Base-by-base conservation (phyloP, 2,888 invertebrate species). In the Gymnosoma rotundatum region DNA sequence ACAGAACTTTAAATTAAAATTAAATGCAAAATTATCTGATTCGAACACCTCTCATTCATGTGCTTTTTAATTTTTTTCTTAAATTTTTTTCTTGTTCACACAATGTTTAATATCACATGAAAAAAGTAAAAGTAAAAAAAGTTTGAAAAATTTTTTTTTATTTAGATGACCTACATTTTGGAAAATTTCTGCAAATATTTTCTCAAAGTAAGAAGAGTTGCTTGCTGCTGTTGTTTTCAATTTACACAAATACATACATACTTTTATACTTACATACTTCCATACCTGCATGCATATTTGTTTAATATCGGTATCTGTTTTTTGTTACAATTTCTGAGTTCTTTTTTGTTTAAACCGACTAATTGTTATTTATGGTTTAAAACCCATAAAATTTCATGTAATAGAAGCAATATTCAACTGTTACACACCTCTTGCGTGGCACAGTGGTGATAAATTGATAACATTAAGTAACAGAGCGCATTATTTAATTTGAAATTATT, bases 301-400 rank as follows among this genome's bases (percentile, higher is more conserved):
- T 61, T 60, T 61, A 50, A 61, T 69, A 61, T 78, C 50, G 60
- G 25, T 67, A 76, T 76, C 50, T 78, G 60, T 66, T 61, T 52
- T 60, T 58, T 61, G 52, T 20, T 61, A 69, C 21, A 52, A 45
- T 61, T 54, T 78, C 67, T 60, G 66, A 42, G 42, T 1, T 12
- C 12, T 42, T 52, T 78, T 69, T 50, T 76, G 50, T 73, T 50
- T 73, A 18, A 25, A 18, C 64, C 50, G 20, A 81, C 69, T 81
- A 81, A 81, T 81, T 81, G 81, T 81, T 81, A 75, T 81, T 81
- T 81, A 81, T 81, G 58, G 63, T 81, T 50, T 70, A 69, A 81
- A 81, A 75, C 61, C 63, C 81, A 75, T 81, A 81, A 69, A 81
- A 81, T 70, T 81, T 64, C 69, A 75, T 81, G 70, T 75, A 70